phyloP scores from a whole-genome alignment of 1,140 invertebrate genomes.

The Aricia agestis region DNA sequence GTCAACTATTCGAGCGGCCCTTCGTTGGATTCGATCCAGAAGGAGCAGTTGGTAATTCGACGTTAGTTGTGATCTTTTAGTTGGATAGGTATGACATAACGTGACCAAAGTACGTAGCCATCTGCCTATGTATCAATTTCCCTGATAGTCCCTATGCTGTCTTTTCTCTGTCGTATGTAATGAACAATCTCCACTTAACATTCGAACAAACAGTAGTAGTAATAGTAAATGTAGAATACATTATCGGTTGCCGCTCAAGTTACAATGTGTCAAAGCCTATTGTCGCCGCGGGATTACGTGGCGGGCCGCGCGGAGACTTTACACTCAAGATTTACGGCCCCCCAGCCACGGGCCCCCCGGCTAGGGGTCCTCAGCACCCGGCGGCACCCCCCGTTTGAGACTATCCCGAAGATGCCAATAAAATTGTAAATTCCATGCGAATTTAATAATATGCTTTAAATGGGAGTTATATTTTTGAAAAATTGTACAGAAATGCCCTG shows the following conservation, averaged over 20 bases:
- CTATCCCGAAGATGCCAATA: conserved; percentile 7
- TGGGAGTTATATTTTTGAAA: neutral
- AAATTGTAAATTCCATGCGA: conserved; percentile 10
- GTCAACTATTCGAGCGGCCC: no score
- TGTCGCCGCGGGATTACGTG: conserved; percentile 31
- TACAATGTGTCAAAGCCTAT: conserved; percentile 33
- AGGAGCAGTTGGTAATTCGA: no score
- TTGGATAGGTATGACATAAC: no score
- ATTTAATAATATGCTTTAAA: conserved; percentile 6
- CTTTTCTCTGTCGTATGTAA: no score
- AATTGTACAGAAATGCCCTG: neutral
- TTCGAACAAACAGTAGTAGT: neutral
- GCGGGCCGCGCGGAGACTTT: conserved; percentile 28
- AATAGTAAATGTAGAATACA: neutral
- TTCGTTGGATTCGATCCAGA: no score
- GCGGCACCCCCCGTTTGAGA: neutral
- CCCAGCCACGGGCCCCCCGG: conserved; percentile 13
- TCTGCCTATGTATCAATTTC: no score
- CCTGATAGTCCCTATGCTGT: no score
- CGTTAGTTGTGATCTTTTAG: no score
- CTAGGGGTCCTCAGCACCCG: no score
- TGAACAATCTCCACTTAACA: neutral
- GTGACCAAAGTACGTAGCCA: no score
- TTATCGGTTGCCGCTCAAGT: conserved; percentile 1
- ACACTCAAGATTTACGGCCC: conserved; percentile 38